Evolutionary conservation across 2,113 vertebrate species (phyloP).

Genomic region (Mus musculus): DNA sequence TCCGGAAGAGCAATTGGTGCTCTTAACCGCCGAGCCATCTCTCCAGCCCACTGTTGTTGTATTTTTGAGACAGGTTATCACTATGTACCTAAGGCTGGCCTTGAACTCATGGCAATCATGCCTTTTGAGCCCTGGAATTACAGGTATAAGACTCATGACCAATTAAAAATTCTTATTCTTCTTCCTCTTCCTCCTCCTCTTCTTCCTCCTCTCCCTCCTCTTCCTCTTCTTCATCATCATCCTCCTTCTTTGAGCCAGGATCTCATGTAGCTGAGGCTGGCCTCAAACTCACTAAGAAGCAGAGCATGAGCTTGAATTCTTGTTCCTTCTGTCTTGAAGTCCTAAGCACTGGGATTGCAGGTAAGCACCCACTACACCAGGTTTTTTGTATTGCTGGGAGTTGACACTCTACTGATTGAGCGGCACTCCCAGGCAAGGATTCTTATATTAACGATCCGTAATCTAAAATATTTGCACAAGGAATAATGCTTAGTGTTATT

Average conservation of each 20-base stretch:
- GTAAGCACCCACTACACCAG: neutral
- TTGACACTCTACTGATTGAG: neutral
- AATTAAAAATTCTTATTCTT: neutral
- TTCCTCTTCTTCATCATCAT: neutral
- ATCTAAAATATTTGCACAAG: constrained; percentile 36
- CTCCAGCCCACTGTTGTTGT: neutral
- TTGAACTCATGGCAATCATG: neutral
- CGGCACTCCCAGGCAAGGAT: neutral
- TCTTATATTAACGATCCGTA: neutral
- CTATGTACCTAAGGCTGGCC: neutral
- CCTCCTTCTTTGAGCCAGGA: neutral
- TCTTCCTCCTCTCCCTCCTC: neutral
- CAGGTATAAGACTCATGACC: too few species aligned
- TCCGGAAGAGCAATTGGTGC: too few species aligned
- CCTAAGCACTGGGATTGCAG: neutral
- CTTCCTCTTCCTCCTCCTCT: neutral
- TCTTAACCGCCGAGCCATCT: too few species aligned
- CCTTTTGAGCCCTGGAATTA: neutral
- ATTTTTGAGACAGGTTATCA: neutral
- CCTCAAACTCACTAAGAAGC: neutral
- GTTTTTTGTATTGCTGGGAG: neutral
- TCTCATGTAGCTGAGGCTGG: neutral
- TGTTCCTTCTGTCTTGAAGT: neutral
- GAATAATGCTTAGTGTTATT: neutral
- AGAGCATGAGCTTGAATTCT: neutral